Percentiles rank a stretch among this genome's conserved stretches.
Conservation (phyloP, 1,140 invertebrate species). For the Chrysoperla carnea region DNA sequence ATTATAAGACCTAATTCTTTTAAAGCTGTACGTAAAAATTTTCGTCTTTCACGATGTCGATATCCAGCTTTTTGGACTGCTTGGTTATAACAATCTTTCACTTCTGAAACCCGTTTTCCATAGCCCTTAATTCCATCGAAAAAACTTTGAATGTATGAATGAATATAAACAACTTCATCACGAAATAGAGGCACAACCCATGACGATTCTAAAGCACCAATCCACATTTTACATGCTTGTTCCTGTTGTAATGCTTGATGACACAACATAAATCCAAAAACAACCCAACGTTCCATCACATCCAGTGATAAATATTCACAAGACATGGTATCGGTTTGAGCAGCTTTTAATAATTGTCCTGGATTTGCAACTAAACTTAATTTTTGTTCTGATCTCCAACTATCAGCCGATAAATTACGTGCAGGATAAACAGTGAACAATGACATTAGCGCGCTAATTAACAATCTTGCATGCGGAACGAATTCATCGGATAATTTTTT, state of each 20-base stretch:
- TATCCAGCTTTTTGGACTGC: conserved; percentile 78
- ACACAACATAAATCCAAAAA: conserved; percentile 83
- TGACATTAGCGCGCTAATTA: conserved; percentile 73
- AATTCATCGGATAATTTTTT: conserved; percentile 97
- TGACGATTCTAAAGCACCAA: conserved; percentile 75
- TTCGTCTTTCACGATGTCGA: conserved; percentile 84
- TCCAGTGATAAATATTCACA: conserved; percentile 95
- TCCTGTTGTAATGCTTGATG: conserved; percentile 62
- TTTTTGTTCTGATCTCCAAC: conserved; percentile 86
- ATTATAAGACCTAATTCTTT: conserved; percentile 91
- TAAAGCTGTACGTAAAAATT: conserved; percentile 87
- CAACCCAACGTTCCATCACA: conserved; percentile 90
- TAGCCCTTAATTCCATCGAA: conserved; percentile 95
- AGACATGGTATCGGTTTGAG: conserved; percentile 87
- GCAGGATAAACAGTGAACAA: conserved; percentile 72
- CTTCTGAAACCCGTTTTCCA: conserved; percentile 77
- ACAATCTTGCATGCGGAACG: conserved; percentile 77
- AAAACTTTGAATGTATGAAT: conserved; percentile 81
- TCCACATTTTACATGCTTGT: conserved; percentile 75
- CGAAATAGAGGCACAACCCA: conserved; percentile 91
- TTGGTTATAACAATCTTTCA: conserved; percentile 85
- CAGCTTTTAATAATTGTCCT: conserved; percentile 78
- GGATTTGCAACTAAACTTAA: conserved; percentile 88
- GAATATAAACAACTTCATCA: conserved; percentile 94
- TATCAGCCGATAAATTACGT: conserved; percentile 83